Evolutionary conservation across 2,888 invertebrate genomes (phyloP), one percentile per base, ranked within the genome.

Genomic region (Drosophila pseudotakahashii): DNA sequence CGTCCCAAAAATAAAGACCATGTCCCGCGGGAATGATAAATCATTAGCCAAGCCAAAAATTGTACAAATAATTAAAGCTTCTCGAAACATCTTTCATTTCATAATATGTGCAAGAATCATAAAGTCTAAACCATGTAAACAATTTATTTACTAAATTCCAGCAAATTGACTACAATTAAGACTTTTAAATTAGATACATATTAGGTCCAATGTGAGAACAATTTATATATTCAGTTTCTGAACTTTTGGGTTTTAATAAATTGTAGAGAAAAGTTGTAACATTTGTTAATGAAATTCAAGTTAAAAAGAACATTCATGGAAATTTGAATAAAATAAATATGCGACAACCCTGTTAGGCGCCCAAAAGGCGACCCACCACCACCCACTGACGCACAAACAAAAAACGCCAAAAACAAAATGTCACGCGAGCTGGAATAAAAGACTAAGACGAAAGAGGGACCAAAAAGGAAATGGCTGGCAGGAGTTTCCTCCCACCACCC

Each of bases 21-120:
- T 52, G 69, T 68, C 76, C 57, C 51, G n/a, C 45, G 14, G 23
- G 9, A 13, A 78, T 67, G 60, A 68, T 50, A 61, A 58, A 64
- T 30, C 45, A 30, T 45, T 30, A 30, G 45, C 7, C 3, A 5
- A n/a, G 13, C 7, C 10, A 16, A 23, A 4, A 26, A 13, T 7
- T 10, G 23, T 7, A 45, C 3, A 14, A 44, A 19, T 19, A 19
- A 19, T 19, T 19, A 19, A 19, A 26, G 3, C 44, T 13, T 45
- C 44, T 45, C 13, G 23, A 45, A 26, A 7, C 23, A 26, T 42
- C 13, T 42, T 2, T 7, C 6, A 13, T 7, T 7, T 45, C 7
- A 26, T 7, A 3, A 44, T 19, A 11, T 10, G 3, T 4, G 16
- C 16, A 11, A 42, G 11, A 19, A 16, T 19, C 34, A 0, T 34